Base-by-base conservation (phyloP, 2,888 invertebrate species). In the Amiota mariae region DNA sequence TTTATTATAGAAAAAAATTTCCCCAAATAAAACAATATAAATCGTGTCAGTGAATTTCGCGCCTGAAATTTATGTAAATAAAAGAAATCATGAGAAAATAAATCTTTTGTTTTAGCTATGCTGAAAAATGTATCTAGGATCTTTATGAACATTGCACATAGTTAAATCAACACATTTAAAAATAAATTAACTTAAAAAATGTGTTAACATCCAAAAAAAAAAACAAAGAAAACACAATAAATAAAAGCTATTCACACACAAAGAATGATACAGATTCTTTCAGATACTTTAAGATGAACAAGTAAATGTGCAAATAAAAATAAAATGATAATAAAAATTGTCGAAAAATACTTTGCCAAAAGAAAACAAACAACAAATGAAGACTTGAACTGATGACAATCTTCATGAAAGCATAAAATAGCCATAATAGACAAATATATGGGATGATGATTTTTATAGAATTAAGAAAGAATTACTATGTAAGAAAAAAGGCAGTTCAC, bases 351-450 rank as follows among this genome's bases (percentile, higher is more conserved):
- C 36, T 36, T 18, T 11, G 59, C 18, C n/a, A 59, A n/a, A 59
- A 59, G n/a, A 18, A 47, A 61, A 63, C 11, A 51, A 24, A n/a
- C 2, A 57, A 46, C 15, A 68, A 24, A 36, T 11, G 57, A 46
- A 61, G 74, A 70, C 59, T 67, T 77, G 24, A 24, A 24, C 24
- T 24, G 36, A 36, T 6, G 36, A 63, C 72, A 77, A 77, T 77
- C 74, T 77, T 72, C 74, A 77, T 77, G 71, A 74, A 71, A 71
- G 54, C 74, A 72, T 57, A 67, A 71, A 72, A 54, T 49, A 49
- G 59, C 59, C 61, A 49, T 36, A 36, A 6, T 36, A 36, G 36
- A 6, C 36, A 36, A 6, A 36, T 36, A 36, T 36, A 36, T 36
- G 36, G 36, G 36, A 3, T 1, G 36, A 36, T 36, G 36, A 36